Base-by-base conservation (phyloP, 2,888 invertebrate genomes). In the Mesorhabditis sp. region DNA sequence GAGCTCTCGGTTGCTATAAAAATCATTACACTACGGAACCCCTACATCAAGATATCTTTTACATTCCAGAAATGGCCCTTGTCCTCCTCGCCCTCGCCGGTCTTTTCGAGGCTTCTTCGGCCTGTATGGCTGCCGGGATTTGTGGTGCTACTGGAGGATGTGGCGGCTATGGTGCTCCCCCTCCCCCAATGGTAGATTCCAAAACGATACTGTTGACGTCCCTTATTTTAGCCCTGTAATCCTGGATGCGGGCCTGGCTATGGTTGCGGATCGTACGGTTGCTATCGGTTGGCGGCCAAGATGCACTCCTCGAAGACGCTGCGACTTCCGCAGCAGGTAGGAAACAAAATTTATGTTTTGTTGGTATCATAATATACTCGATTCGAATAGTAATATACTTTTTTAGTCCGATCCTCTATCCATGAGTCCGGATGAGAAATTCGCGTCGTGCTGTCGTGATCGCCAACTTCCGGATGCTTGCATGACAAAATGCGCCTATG, bases 151-250 rank as follows among this genome's bases (percentile, higher is more conserved):
- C 58, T n/a, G 58, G 58, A 13, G 58, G 58, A 50, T 50, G 58
- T 50, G 58, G 58, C 2, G 58, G 58, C n/a, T 10, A n/a, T 13
- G 7, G n/a, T n/a, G 58, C n/a, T 10, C 58, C 58, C 7, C 58
- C 58, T 10, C 58, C 58, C 10, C 7, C n/a, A n/a, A 10, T n/a
- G n/a, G 58, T 50, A 2, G 10, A n/a, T 50, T 50, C n/a, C n/a
- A 50, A 50, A 50, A 50, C 58, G 58, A n/a, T 50, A 50, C 58
- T 50, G 58, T 50, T 50, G n/a, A 10, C 58, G n/a, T 50, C n/a
- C 58, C 58, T 1, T 50, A 13, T 50, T 50, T 10, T 2, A 50
- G 58, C n/a, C 58, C 10, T 50, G 58, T 2, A n/a, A n/a, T n/a
- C 10, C 10, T 2, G 58, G 58, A 2, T 50, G 58, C n/a, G 58